Evolutionary conservation across 2,113 vertebrate genomes (phyloP), one percentile per base, ranked within the genome.

Genomic region (Poecilia latipinna): DNA sequence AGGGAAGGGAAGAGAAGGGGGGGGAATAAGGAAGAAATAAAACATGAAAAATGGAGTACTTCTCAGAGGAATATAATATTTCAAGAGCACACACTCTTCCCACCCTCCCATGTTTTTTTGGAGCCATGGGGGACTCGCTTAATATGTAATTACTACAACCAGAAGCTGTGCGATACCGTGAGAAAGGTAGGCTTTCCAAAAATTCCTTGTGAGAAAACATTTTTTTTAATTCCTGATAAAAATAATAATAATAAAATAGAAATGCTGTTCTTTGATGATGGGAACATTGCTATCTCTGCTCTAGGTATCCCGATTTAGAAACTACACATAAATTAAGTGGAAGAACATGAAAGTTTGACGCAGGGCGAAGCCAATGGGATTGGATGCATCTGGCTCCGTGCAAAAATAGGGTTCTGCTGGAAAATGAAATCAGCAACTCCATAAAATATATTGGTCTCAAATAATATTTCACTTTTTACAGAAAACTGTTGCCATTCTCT

Each of bases 101-200:
- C 68, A 22, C 72, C 70, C 77, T 70, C 76, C 83, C 33, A 73
- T 82, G 75, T 86, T 89, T 70, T 70, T 76, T 75, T 35, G 42
- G 77, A 83, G 78, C 82, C 86, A 74, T 32, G 15, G 60, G 86
- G 80, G 79, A 87, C 66, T 28, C 4, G 72, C 72, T 88, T 91
- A 92, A 82, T 82, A 73, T 83, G 75, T 91, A 91, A 93, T 93
- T 92, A 91, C 89, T 80, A 68, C 70, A 73, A 89, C 86, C 82
- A 86, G 78, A 84, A 85, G 82, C 77, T 51, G 44, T 70, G 74
- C 79, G 74, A 65, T 71, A 62, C 29, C n/a, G 64, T 87, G 82
- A 86, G 85, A 84, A 89, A 89, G 76, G 80, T 88, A 83, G 88
- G 85, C 67, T 90, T 70, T 54, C 39, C 69, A 70, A 70, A 88